Base-by-base conservation (phyloP, 1,140 invertebrate species). In the Drosophila tsacasi region DNA sequence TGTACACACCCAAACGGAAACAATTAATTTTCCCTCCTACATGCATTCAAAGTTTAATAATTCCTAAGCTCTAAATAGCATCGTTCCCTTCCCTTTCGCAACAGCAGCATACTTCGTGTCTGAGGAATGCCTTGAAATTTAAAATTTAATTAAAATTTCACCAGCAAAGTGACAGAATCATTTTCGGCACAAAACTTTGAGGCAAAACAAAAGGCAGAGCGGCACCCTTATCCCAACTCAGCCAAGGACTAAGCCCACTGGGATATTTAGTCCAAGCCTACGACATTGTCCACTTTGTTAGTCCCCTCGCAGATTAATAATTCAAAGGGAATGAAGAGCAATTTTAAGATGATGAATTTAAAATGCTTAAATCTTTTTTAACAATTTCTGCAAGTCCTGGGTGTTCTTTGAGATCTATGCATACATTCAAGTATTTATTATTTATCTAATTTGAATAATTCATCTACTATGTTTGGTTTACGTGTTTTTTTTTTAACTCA, bases 121-220 rank as follows among this genome's bases (percentile, higher is more conserved):
- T 40, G 19, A 12, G 32, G 60, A 76, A 58, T 61, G 60, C 55
- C 55, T 44, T 35, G 40, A 27, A 52, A 37, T 35, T 50, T 44
- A 37, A 81, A 57, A 64, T 71, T 82, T 78, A 82, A 82, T 82
- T 82, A 78, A 67, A 78, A 64, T 52, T 57, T 64, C 23, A 52
- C 15, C 37, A 21, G 59, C 60, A 58, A 76, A 77, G 76, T 46
- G 69, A 68, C 47, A 78, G 25, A 54, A 39, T 59, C 35, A 57
- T 19, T 27, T 37, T 58, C 6, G 35, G 27, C 49, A 59, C 7
- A 58, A 52, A 46, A 27, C n/a, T 30, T 63, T 46, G 27, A 23
- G 32, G 49, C 15, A 30, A 64, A 49, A 71, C 67, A 71, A 71
- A 66, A 25, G 63, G 30, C n/a, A 68, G 23, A 40, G 25, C 19